Percentiles rank a stretch among this genome's conserved stretches.
These are phyloP conservation scores for Tenthredo amoena DNA, from an alignment of 2,888 invertebrate genomes.

Conservation along the genomic window DNA sequence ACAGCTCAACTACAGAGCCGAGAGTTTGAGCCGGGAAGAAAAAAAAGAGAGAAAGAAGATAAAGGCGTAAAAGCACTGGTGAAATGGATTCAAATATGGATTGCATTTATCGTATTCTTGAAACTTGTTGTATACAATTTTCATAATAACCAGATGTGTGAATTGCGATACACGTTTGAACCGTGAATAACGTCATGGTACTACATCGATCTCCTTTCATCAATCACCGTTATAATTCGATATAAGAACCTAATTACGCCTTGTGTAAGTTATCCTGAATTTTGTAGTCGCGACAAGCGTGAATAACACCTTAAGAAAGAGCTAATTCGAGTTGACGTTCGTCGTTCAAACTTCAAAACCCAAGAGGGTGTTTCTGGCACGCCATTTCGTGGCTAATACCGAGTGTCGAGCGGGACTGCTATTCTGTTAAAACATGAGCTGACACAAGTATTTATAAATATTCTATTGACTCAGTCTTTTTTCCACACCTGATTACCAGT, in stretches of 20 bases:
- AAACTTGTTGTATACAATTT: constrained; percentile 1
- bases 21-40: neutral
- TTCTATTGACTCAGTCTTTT: too few relatives aligned
- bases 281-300: neutral
- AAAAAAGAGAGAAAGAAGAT: neutral
- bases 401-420: constrained; percentile 8
- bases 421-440: neutral
- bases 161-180: neutral
- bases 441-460: neutral
- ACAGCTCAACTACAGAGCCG: neutral
- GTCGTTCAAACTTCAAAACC: constrained; percentile 1
- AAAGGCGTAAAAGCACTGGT: neutral
- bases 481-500: too few relatives aligned
- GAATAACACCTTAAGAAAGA: neutral
- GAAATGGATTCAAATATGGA: neutral
- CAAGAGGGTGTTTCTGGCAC: neutral
- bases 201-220: neutral
- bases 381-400: constrained; percentile 17
- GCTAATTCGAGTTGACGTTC: constrained; percentile 3
- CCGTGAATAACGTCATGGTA: neutral
- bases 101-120: neutral
- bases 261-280: neutral
- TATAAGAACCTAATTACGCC: neutral
- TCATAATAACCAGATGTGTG: neutral
- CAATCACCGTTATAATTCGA: neutral